Evolutionary conservation across 2,888 invertebrate genomes (phyloP).

Genomic region (Drosophila melanosoma): DNA sequence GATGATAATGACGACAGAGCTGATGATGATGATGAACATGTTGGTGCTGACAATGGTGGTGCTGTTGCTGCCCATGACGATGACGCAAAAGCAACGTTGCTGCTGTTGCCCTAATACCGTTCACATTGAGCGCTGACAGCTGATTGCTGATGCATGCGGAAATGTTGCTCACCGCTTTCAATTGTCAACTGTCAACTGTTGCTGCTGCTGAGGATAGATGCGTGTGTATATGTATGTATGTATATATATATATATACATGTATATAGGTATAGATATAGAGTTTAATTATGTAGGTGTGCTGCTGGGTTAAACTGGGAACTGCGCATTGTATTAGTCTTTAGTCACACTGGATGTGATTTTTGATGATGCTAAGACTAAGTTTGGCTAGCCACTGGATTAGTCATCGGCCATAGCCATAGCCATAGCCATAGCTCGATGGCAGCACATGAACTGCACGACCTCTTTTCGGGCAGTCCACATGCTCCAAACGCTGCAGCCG

Average conservation of each 20-base stretch:
- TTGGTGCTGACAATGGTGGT: conserved; percentile 16
- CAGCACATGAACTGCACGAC: conserved; percentile 39
- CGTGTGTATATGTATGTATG: neutral
- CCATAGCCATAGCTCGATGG: conserved; percentile 22
- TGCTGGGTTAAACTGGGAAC: conserved; percentile 19
- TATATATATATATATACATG: neutral
- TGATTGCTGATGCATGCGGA: conserved; percentile 58
- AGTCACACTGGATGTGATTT: conserved; percentile 8
- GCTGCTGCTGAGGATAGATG: conserved; percentile 24
- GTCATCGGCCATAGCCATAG: conserved; percentile 48
- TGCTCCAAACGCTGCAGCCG: conserved; percentile 71
- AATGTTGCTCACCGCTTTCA: conserved; percentile 15
- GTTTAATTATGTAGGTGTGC: conserved; percentile 1
- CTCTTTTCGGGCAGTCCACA: conserved; percentile 58
- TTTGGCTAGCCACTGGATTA: conserved; percentile 35
- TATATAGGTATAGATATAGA: neutral
- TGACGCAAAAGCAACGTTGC: conserved; percentile 30
- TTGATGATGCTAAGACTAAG: neutral
- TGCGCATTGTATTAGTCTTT: conserved; percentile 7
- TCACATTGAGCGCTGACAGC: conserved; percentile 37
- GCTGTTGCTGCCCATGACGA: conserved; percentile 37
- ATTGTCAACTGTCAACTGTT: neutral
- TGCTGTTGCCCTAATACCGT: conserved; percentile 46
- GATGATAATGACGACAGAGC: conserved; percentile 58
- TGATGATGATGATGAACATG: conserved; percentile 31